A percentile compares a stretch with the other conserved stretches of the same genome.
Evolutionary conservation across 35 echinoderm and acorn worm species (phyloP).

Genomic region (Eucidaris tribuloides): DNA sequence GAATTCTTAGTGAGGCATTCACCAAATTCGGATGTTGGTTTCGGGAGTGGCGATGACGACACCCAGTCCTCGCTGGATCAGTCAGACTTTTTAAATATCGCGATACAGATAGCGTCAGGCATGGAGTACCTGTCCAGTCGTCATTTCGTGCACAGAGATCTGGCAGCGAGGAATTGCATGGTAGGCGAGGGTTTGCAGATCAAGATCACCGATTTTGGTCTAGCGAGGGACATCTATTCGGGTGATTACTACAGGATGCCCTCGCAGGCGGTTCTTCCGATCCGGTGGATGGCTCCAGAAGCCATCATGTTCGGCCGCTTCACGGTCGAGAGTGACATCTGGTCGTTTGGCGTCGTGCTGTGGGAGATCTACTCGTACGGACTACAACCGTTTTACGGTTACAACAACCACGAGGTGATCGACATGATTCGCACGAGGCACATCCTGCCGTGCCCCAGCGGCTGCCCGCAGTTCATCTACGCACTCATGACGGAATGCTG

Average conservation of each 20-base stretch:
- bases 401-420: constrained; percentile 94
- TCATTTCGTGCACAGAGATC: constrained; percentile 91
- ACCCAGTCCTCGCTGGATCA: constrained; percentile 86
- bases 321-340: constrained; percentile 92
- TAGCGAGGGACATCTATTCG: constrained; percentile 92
- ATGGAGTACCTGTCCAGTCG: constrained; percentile 97
- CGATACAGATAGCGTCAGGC: constrained; percentile 88
- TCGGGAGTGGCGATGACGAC: constrained; percentile 91
- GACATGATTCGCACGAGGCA: constrained; percentile 93
- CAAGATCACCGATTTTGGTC: constrained; percentile 96
- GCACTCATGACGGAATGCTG: constrained; percentile 98
- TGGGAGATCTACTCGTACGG: constrained; percentile 98
- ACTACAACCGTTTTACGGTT: constrained; percentile 93
- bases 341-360: constrained; percentile 96
- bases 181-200: constrained; percentile 89
- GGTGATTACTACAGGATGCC: constrained; percentile 94
- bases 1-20: constrained; percentile 90
- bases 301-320: constrained; percentile 92
- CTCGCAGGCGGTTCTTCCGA: constrained; percentile 73
- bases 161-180: constrained; percentile 97
- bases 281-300: constrained; percentile 97
- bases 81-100: constrained; percentile 83
- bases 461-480: constrained; percentile 88
- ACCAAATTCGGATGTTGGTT: constrained; percentile 94
- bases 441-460: constrained; percentile 81